Conservation (phyloP, 2,888 invertebrate genomes). For the Aquatica leii region DNA sequence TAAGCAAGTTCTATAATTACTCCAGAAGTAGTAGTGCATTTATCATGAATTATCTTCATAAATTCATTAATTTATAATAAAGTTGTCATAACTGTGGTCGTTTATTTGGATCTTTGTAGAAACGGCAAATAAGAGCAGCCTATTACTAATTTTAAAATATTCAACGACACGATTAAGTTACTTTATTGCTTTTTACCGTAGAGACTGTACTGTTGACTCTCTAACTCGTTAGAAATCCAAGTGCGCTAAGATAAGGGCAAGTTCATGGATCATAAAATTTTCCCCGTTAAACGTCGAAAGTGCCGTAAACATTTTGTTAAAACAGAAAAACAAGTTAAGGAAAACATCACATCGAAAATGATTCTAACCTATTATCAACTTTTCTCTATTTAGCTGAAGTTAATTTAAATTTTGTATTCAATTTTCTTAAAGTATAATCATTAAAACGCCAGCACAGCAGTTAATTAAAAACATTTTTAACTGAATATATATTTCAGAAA, state of each 20-base stretch:
- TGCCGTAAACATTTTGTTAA: conserved; percentile 19
- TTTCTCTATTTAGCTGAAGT: conserved; percentile 13
- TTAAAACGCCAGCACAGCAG: too few species aligned
- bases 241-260: conserved; percentile 20
- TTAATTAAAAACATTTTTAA: too few species aligned
- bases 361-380: conserved; percentile 11
- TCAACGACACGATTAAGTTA: conserved; percentile 12
- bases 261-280: conserved; percentile 29
- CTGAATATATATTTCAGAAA: neutral
- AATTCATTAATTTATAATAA: conserved; percentile 33
- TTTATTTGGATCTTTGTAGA: conserved; percentile 19
- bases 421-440: neutral
- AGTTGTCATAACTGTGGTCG: conserved; percentile 20
- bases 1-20: conserved; percentile 27
- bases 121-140: neutral
- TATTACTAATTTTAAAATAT: conserved; percentile 14
- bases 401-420: conserved; percentile 29
- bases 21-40: conserved; percentile 29
- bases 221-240: conserved; percentile 16
- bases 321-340: conserved; percentile 26
- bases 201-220: conserved; percentile 9
- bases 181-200: conserved; percentile 12
- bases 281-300: conserved; percentile 23
- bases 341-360: conserved; percentile 27
- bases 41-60: conserved; percentile 29